phyloP scores from a whole-genome alignment of 1,140 invertebrate species.

The Galleria mellonella region DNA sequence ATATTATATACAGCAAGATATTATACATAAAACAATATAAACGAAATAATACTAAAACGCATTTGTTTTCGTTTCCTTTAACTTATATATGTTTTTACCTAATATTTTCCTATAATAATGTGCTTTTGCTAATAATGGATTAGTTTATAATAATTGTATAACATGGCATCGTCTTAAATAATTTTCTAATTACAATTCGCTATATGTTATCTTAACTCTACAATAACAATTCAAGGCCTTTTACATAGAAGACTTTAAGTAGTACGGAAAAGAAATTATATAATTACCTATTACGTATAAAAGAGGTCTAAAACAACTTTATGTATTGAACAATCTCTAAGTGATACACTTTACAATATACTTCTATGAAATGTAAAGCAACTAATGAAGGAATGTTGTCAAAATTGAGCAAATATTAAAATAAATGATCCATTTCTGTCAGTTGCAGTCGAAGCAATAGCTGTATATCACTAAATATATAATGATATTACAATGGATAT shows the following conservation, averaged over 20 bases:
- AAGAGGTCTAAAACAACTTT: conserved; percentile 14
- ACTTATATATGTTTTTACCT: conserved; percentile 11
- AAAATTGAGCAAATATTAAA: conserved; percentile 18
- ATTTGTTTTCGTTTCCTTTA: conserved; percentile 44
- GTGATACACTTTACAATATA: no score
- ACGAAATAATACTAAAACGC: conserved; percentile 68
- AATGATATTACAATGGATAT: conserved; percentile 13
- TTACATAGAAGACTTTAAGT: conserved; percentile 41
- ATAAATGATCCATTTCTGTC: conserved; percentile 1
- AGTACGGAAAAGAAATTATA: background rate
- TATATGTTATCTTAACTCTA: conserved; percentile 27
- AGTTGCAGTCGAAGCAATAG: background rate
- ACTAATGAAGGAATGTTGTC: conserved; percentile 14
- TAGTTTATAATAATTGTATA: conserved; percentile 30
- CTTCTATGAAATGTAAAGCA: conserved; percentile 6
- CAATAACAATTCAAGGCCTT: conserved; percentile 49
- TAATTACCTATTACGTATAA: background rate
- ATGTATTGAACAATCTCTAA: no score
- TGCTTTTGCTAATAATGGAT: conserved; percentile 17
- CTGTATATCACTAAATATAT: background rate
- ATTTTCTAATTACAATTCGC: conserved; percentile 25
- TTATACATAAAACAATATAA: conserved; percentile 22
- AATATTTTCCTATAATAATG: conserved; percentile 15
- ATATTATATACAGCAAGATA: conserved; percentile 30
- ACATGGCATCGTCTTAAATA: conserved; percentile 52